Conservation (phyloP, 2,797 vertebrate genomes). For the Pogoniulus pusillus region DNA sequence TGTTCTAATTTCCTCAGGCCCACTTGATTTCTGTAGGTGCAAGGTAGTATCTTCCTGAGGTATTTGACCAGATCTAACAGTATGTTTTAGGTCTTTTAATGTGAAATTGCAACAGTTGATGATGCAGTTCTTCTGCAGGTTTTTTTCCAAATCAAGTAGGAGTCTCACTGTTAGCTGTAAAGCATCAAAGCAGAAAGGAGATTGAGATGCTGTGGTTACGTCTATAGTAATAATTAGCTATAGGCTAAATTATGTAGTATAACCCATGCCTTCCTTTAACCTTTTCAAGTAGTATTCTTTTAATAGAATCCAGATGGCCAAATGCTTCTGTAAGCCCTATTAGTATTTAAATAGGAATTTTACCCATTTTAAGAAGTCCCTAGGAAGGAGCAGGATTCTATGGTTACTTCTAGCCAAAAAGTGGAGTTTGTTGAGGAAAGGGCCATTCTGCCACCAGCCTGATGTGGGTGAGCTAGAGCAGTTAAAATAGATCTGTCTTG, state of each 20-base stretch:
- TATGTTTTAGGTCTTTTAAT: not conserved
- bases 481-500: not conserved
- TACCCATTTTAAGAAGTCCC: not conserved
- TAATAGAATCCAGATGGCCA: not conserved
- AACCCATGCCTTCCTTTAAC: not conserved
- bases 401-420: not conserved
- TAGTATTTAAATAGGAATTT: not conserved
- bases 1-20: not conserved
- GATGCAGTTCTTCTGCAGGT: not conserved
- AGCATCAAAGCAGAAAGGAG: not conserved
- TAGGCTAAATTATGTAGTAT: not conserved
- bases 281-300: not conserved
- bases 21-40: not conserved
- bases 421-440: not conserved
- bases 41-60: not conserved
- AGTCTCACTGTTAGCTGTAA: not conserved
- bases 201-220: not conserved
- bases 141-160: not conserved
- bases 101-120: not conserved
- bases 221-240: not conserved
- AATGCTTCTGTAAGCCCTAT: not conserved
- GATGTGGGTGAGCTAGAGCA: not conserved
- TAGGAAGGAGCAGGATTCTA: not conserved
- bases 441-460: accelerated
- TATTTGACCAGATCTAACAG: not conserved